These are phyloP conservation scores for Pollenia angustigena DNA, from an alignment of 2,888 invertebrate genomes.

Conservation along the genomic window DNA sequence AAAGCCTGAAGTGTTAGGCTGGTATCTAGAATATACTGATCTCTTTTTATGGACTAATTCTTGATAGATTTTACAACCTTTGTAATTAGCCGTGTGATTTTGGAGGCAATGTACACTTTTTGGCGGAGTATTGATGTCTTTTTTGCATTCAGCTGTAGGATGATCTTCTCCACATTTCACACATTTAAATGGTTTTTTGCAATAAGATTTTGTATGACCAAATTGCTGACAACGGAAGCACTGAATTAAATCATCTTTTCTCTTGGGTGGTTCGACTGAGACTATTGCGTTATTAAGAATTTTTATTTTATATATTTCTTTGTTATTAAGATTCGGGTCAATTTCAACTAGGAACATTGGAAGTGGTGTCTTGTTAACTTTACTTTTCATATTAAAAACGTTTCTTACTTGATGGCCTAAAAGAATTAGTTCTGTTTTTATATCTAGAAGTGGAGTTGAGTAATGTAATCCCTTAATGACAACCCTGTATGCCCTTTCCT, in stretches of 20 bases:
- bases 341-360: constrained; percentile 1
- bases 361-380: not conserved
- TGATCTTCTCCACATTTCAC: too few relatives aligned
- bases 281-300: not conserved
- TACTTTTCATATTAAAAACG: constrained; percentile 15
- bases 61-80: too few relatives aligned
- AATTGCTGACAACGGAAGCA: not conserved
- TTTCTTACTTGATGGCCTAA: constrained; percentile 53
- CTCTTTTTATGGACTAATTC: too few relatives aligned
- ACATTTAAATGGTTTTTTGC: too few relatives aligned
- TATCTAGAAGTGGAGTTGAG: constrained; percentile 35
- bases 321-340: not conserved
- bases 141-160: too few relatives aligned
- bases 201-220: not conserved
- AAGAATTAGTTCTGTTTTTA: constrained; percentile 34
- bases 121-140: too few relatives aligned
- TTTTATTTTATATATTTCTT: constrained; percentile 20
- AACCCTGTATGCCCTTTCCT: constrained; percentile 56
- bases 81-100: too few relatives aligned
- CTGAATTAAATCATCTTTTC: not conserved
- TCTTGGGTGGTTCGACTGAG: not conserved
- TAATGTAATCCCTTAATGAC: constrained; percentile 51
- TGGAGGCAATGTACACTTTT: too few relatives aligned
- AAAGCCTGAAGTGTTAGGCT: too few relatives aligned
- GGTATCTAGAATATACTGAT: too few relatives aligned